These are phyloP conservation scores for Monopterus albus DNA, from an alignment of 2,113 vertebrate genomes.

Conservation along the genomic window DNA sequence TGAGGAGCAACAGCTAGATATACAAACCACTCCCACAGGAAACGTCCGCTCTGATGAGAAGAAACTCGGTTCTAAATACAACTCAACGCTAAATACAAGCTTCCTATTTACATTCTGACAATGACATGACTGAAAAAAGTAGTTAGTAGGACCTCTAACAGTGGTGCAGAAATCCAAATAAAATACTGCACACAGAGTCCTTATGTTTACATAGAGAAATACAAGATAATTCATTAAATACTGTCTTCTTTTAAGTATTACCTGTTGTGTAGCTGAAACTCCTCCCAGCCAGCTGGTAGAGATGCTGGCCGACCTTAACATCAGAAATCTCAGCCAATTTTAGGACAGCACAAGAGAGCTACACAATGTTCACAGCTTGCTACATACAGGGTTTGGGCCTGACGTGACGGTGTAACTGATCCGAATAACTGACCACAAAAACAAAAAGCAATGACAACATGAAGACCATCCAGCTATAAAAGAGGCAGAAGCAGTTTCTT, in stretches of 20 bases:
- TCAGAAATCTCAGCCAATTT: too few relatives aligned
- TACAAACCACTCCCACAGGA: background rate
- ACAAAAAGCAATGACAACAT: background rate
- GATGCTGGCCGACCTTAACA: background rate
- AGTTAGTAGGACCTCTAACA: too few relatives aligned
- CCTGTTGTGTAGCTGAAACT: too few relatives aligned
- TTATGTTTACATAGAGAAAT: too few relatives aligned
- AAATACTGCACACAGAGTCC: too few relatives aligned
- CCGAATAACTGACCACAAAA: background rate
- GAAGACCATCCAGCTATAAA: background rate
- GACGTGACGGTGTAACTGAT: background rate
- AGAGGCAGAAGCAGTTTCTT: background rate
- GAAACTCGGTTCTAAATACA: background rate
- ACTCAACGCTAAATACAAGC: too few relatives aligned
- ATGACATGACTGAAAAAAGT: too few relatives aligned
- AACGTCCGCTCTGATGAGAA: background rate
- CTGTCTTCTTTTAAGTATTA: too few relatives aligned
- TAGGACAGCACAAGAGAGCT: background rate
- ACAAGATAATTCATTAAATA: too few relatives aligned
- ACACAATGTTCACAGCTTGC: rapidly evolving
- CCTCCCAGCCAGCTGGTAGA: background rate
- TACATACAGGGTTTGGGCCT: background rate
- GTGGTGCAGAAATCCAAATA: too few relatives aligned
- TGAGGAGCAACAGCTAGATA: background rate
- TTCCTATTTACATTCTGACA: too few relatives aligned